Evolutionary conservation across 53 echinoderm and acorn worm genomes (phyloP), one percentile per base, ranked within the genome.

Genomic region (Zoroaster sp.): DNA sequence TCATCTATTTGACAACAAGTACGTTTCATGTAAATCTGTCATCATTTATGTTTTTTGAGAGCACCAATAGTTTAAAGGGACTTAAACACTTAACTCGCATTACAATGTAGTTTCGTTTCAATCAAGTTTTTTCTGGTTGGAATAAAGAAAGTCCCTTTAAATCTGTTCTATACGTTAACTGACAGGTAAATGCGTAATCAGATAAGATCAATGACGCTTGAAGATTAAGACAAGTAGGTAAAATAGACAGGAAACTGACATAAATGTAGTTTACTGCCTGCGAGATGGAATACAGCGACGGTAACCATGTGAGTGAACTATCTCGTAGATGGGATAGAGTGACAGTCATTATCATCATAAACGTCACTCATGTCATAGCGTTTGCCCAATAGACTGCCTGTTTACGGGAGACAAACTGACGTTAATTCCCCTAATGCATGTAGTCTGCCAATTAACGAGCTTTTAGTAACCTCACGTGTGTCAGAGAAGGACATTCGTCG

Each of bases 361-460:
- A 85, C 71, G 85, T 49, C 85, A 85, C 85, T 85, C 70, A 40
- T 15, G 23, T 23, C 81, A 15, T 14, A 40, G 81, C 81, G 68
- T 81, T 66, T 81, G 41, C 40, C 81, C 66, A 43, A 55, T 32
- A 81, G 66, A 85, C 70, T 18, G 85, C 85, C 47, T 85, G 85
- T 85, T 85, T 85, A 71, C 85, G 34, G 71, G 85, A 51, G 43
- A 44, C 72, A 23, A 71, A 46, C 71, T 85, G 85, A 85, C 72
- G 85, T 71, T 85, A 85, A 85, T 85, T 85, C 85, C 43, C 36
- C 71, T 85, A 85, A 85, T 85, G 72, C 85, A 85, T 85, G 85
- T 85, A 85, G 85, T 85, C 72, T 85, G 85, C 71, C 85, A 85
- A 71, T 71, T 85, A 85, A 85, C 71, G 71, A 71, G 85, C 70